Percentiles rank a stretch among this genome's conserved stretches.
Evolutionary conservation across 2,888 invertebrate genomes (phyloP).

Genomic region (Helleia helle): DNA sequence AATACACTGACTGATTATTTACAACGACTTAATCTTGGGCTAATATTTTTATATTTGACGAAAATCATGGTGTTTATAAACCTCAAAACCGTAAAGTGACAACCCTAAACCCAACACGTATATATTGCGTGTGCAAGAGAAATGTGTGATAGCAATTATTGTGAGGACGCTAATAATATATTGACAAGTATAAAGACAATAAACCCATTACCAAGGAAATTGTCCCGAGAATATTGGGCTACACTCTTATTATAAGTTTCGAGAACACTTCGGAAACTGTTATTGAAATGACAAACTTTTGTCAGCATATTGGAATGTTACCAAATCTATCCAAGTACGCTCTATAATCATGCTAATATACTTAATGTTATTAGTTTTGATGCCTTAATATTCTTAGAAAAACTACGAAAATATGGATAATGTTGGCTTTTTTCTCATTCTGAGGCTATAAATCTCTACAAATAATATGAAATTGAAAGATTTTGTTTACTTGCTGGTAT

Average conservation of each 20-base stretch:
- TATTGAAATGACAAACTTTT: slow-evolving; percentile 8
- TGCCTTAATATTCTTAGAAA: background rate
- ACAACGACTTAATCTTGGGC: too few relatives aligned
- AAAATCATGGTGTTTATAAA: too few relatives aligned
- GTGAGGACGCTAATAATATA: slow-evolving; percentile 20
- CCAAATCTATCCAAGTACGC: background rate
- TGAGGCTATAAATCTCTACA: too few relatives aligned
- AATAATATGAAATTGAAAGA: too few relatives aligned
- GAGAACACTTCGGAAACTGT: slow-evolving; percentile 6
- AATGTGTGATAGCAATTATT: slow-evolving; percentile 17
- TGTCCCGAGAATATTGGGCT: slow-evolving; percentile 8
- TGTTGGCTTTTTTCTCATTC: too few relatives aligned
- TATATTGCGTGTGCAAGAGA: slow-evolving; percentile 11
- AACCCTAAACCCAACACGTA: slow-evolving; percentile 11
- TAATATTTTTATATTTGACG: too few relatives aligned
- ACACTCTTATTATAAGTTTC: slow-evolving; percentile 10
- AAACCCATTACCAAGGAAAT: slow-evolving; percentile 2
- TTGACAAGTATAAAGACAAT: slow-evolving; percentile 22
- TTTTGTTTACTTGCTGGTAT: too few relatives aligned
- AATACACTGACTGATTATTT: too few relatives aligned
- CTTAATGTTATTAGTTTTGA: background rate
- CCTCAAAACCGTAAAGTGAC: background rate
- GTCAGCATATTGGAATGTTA: slow-evolving; percentile 5
- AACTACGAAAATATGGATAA: too few relatives aligned
- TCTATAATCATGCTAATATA: slow-evolving; percentile 1